Evolutionary conservation across 2,113 vertebrate genomes (phyloP).

Genomic region (Vanacampus margaritifer): DNA sequence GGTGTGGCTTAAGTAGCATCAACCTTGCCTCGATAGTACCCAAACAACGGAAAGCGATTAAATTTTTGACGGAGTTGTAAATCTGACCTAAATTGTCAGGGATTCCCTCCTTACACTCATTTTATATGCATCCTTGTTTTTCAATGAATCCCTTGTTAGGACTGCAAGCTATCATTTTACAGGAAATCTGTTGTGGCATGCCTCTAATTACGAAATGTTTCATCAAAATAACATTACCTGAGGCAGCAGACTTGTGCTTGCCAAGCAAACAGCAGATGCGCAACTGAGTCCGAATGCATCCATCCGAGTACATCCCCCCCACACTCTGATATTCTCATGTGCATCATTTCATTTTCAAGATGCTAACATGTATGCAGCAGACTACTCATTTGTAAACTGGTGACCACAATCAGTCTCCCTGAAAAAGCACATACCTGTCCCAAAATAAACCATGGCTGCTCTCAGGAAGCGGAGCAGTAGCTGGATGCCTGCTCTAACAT

Average conservation of each 20-base stretch:
- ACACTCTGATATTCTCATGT: background rate
- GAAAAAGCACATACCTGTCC: constrained; percentile 36
- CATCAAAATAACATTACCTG: background rate
- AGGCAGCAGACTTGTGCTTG: background rate
- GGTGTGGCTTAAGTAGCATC: too few species aligned
- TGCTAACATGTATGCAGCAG: background rate
- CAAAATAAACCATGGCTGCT: constrained; percentile 49
- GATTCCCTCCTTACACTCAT: constrained; percentile 27
- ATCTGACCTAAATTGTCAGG: constrained; percentile 22
- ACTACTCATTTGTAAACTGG: background rate
- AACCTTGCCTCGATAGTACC: too few species aligned
- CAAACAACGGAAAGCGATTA: too few species aligned
- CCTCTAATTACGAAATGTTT: background rate
- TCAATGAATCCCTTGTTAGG: constrained; percentile 28
- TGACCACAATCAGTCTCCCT: background rate
- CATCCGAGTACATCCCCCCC: background rate
- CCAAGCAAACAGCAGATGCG: background rate
- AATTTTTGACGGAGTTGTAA: constrained; percentile 14
- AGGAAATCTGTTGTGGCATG: background rate
- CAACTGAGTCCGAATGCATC: background rate
- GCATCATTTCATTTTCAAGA: background rate
- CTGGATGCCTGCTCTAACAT: constrained; percentile 55
- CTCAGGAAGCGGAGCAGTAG: constrained; percentile 7
- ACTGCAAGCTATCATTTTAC: constrained; percentile 13
- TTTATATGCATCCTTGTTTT: constrained; percentile 14